Evolutionary conservation across 2,888 invertebrate genomes (phyloP).

Genomic region (Brenthis hecate): DNA sequence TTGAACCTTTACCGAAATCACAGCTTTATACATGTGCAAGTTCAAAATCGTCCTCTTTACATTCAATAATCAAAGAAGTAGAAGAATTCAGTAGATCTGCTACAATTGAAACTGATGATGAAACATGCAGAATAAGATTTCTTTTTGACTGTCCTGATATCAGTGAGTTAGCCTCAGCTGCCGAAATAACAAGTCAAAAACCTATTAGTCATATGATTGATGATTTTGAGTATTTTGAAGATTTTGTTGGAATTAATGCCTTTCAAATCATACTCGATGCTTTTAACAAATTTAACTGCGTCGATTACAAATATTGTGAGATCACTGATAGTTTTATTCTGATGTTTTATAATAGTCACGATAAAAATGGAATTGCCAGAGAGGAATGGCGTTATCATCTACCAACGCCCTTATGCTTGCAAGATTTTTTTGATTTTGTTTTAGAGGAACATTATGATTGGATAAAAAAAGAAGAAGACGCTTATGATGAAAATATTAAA

Average conservation of each 20-base stretch:
- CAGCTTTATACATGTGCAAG: conserved; percentile 47
- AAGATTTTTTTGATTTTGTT: conserved; percentile 80
- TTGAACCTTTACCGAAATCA: conserved; percentile 59
- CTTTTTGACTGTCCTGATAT: conserved; percentile 73
- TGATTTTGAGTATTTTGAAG: conserved; percentile 72
- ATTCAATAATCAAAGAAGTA: conserved; percentile 56
- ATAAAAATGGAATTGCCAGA: conserved; percentile 63
- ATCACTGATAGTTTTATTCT: conserved; percentile 68
- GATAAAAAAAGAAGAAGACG: conserved; percentile 69
- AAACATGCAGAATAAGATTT: conserved; percentile 52
- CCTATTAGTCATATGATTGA: conserved; percentile 65
- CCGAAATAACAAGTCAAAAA: conserved; percentile 63
- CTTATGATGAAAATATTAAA: conserved; percentile 56
- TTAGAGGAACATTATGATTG: conserved; percentile 75
- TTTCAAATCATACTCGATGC: conserved; percentile 66
- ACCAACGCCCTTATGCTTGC: conserved; percentile 75
- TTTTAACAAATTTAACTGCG: conserved; percentile 67
- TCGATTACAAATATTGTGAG: conserved; percentile 75
- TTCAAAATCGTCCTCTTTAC: conserved; percentile 50
- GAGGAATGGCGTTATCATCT: conserved; percentile 75
- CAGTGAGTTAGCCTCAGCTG: conserved; percentile 68
- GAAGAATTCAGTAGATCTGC: conserved; percentile 45
- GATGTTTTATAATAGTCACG: conserved; percentile 73
- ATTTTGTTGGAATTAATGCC: conserved; percentile 57
- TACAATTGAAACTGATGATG: conserved; percentile 45